Conservation (phyloP, 2,888 invertebrate species). For the Drosophila conformis region DNA sequence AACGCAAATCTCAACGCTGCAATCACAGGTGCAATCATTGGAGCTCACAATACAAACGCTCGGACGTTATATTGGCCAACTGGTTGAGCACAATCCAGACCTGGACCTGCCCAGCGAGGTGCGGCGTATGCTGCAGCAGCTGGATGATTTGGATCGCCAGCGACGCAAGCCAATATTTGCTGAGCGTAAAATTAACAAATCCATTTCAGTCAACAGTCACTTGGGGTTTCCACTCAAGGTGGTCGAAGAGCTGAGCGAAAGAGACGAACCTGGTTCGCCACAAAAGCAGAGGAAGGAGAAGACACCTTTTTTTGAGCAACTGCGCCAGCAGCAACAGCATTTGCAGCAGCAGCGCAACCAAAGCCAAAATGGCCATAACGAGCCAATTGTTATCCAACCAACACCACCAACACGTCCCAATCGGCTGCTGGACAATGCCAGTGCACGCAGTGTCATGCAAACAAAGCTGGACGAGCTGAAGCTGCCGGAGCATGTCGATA, state of each 20-base stretch:
- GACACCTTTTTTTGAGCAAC: conserved; percentile 89
- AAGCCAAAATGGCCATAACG: conserved; percentile 54
- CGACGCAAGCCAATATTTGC: conserved; percentile 83
- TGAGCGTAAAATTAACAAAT: conserved; percentile 85
- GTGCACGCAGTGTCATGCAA: conserved; percentile 68
- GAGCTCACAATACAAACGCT: conserved; percentile 91
- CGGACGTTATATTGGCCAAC: conserved; percentile 89
- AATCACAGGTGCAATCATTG: conserved; percentile 89
- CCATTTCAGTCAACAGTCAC: conserved; percentile 85
- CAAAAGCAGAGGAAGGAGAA: conserved; percentile 85
- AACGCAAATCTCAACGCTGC: conserved; percentile 88
- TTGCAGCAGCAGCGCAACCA: conserved; percentile 43
- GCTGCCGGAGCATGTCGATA: conserved; percentile 83
- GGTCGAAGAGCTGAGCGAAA: conserved; percentile 85
- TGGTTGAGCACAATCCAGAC: conserved; percentile 88
- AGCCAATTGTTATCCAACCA: conserved; percentile 31
- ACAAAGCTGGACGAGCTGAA: conserved; percentile 81
- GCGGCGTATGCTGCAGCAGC: conserved; percentile 89
- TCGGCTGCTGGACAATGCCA: conserved; percentile 73
- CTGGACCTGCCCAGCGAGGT: conserved; percentile 91
- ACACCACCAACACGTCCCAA: conserved; percentile 76
- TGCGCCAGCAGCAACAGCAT: conserved; percentile 87
- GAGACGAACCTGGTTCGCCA: conserved; percentile 85
- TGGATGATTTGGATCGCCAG: conserved; percentile 85
- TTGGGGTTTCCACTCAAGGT: conserved; percentile 85